These are phyloP conservation scores for Rhineura floridana DNA, from an alignment of 2,113 vertebrate species.

Conservation along the genomic window DNA sequence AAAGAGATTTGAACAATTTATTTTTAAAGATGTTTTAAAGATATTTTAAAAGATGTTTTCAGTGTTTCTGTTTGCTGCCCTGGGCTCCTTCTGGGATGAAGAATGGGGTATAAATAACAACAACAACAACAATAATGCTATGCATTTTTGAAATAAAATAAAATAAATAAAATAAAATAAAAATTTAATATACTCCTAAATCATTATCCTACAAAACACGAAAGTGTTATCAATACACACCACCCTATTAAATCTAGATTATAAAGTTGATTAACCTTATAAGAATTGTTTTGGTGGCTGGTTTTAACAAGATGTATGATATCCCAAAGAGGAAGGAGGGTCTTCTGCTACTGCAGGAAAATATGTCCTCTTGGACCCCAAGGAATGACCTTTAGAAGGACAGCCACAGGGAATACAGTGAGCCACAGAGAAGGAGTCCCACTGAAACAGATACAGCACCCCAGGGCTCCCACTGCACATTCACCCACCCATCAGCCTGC, in stretches of 20 bases:
- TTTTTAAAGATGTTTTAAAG: too few relatives aligned
- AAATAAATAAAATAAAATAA: background rate
- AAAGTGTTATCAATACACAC: background rate
- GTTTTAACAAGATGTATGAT: background rate
- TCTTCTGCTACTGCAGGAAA: background rate
- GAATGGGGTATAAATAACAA: too few relatives aligned
- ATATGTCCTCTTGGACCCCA: background rate
- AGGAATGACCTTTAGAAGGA: background rate
- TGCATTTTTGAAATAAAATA: background rate
- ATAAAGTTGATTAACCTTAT: background rate
- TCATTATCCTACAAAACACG: too few relatives aligned
- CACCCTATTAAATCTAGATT: background rate
- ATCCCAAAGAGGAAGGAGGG: background rate
- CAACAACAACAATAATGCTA: background rate
- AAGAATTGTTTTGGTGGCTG: background rate
- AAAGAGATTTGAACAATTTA: too few relatives aligned
- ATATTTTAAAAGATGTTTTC: too few relatives aligned
- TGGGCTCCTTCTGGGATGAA: too few relatives aligned
- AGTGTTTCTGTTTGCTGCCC: too few relatives aligned
- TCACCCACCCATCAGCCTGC: too few relatives aligned
- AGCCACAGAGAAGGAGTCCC: background rate
- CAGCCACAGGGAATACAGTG: background rate
- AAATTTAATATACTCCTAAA: too few relatives aligned
- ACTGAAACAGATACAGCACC: background rate
- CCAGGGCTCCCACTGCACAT: background rate